Evolutionary conservation across 2,888 invertebrate genomes (phyloP).

Genomic region (Nasonia oneida): DNA sequence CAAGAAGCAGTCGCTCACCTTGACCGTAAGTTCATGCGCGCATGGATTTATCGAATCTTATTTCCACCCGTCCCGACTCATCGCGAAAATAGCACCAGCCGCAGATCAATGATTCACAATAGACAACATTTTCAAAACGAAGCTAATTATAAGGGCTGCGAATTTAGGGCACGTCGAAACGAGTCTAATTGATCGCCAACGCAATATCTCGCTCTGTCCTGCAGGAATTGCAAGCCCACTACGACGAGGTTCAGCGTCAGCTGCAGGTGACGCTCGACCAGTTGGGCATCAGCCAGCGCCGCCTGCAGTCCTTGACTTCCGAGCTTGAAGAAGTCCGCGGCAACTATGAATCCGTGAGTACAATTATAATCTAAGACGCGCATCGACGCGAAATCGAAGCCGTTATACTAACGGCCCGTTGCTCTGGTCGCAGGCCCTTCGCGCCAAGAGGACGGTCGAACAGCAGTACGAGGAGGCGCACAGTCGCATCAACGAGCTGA

Average conservation of each 20-base stretch:
- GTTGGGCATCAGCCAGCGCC: conserved; percentile 93
- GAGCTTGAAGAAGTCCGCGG: conserved; percentile 98
- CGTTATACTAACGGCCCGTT: not conserved
- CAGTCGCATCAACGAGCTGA: conserved; percentile 96
- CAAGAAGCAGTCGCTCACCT: conserved; percentile 97
- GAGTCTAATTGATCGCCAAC: not conserved
- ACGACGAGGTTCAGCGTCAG: conserved; percentile 98
- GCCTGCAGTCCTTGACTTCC: conserved; percentile 93
- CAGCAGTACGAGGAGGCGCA: conserved; percentile 94
- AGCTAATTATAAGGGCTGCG: not conserved
- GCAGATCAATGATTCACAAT: too few relatives aligned
- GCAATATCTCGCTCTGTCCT: not conserved
- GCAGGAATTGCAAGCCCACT: conserved; percentile 95
- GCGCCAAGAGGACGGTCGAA: conserved; percentile 95
- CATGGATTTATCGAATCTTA: not conserved
- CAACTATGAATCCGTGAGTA: conserved; percentile 89
- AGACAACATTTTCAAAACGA: too few relatives aligned
- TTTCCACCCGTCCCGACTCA: too few relatives aligned
- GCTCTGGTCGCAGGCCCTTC: conserved; percentile 85
- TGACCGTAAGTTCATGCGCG: conserved; percentile 81
- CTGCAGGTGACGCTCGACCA: conserved; percentile 97
- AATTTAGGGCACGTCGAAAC: not conserved
- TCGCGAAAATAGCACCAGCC: too few relatives aligned
- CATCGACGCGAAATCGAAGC: not conserved
- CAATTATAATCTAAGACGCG: too few relatives aligned